phyloP scores from a whole-genome alignment of 64 coral and sea anemone species.

The Actinia equina region DNA sequence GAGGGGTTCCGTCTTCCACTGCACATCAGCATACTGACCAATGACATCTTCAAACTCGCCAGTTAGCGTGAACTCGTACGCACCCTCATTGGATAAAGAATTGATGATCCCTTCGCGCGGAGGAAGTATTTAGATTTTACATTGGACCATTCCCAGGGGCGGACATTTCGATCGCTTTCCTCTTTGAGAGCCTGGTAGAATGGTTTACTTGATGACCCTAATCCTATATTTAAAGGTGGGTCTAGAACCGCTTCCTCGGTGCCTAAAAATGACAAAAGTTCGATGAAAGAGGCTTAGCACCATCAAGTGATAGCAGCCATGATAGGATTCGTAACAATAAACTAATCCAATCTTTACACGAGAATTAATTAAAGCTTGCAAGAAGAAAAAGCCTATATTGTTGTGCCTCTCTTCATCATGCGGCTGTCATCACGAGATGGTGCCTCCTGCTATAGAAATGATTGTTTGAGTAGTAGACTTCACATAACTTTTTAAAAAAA shows the following conservation, averaged over 20 bases:
- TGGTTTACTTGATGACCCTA: constrained; percentile 20
- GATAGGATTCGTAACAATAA: no score
- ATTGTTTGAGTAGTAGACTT: no score
- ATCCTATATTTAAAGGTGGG: constrained; percentile 24
- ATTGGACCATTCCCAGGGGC: constrained; percentile 60
- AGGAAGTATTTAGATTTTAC: constrained; percentile 20
- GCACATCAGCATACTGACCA: constrained; percentile 24
- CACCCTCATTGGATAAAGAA: constrained; percentile 16
- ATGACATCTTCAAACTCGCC: constrained; percentile 59
- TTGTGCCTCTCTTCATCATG: no score
- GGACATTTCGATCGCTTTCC: constrained; percentile 22
- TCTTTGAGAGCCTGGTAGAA: constrained; percentile 54
- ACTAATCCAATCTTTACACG: no score
- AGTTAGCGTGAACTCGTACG: constrained; percentile 58
- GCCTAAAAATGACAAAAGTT: neutral
- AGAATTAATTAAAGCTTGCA: no score
- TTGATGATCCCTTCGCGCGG: constrained; percentile 18
- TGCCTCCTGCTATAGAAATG: no score
- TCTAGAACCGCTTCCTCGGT: constrained; percentile 12
- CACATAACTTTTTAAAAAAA: no score
- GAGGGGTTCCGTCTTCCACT: constrained; percentile 29
- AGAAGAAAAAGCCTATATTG: no score
- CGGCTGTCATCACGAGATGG: no score
- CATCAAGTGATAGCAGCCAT: neutral
- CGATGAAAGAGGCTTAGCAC: neutral